Percentiles rank a stretch among this genome's conserved stretches.
Evolutionary conservation across 2,888 invertebrate genomes (phyloP).

Genomic region (Vannuccia rotundouncinata): DNA sequence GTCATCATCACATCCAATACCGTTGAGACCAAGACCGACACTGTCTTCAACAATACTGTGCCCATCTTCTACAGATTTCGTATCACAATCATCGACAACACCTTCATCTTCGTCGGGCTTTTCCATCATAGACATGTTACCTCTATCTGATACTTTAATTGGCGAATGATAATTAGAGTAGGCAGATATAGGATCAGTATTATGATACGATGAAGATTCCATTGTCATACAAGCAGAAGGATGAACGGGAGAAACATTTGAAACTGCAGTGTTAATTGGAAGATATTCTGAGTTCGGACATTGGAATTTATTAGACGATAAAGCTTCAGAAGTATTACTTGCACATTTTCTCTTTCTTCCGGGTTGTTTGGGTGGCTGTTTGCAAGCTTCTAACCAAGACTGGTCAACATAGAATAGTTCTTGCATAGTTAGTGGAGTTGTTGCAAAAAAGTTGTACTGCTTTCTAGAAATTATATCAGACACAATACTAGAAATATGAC

Average conservation of each 20-base stretch:
- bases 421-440: background rate
- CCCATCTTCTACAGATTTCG: background rate
- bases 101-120: background rate
- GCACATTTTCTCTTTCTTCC: constrained; percentile 1
- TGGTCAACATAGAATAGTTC: background rate
- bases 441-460: constrained; percentile 9
- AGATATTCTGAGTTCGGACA: background rate
- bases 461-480: background rate
- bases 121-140: background rate
- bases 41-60: background rate
- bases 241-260: background rate
- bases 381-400: constrained; percentile 11
- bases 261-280: background rate
- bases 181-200: background rate
- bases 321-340: background rate
- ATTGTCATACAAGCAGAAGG: background rate
- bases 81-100: background rate
- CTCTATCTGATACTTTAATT: background rate
- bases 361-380: background rate
- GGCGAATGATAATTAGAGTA: constrained; percentile 9
- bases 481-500: background rate
- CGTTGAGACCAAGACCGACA: background rate
- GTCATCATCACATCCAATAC: background rate
- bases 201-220: background rate
- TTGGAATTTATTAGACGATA: background rate